phyloP scores from a whole-genome alignment of 2,797 vertebrate genomes.

The Trichosurus vulpecula region DNA sequence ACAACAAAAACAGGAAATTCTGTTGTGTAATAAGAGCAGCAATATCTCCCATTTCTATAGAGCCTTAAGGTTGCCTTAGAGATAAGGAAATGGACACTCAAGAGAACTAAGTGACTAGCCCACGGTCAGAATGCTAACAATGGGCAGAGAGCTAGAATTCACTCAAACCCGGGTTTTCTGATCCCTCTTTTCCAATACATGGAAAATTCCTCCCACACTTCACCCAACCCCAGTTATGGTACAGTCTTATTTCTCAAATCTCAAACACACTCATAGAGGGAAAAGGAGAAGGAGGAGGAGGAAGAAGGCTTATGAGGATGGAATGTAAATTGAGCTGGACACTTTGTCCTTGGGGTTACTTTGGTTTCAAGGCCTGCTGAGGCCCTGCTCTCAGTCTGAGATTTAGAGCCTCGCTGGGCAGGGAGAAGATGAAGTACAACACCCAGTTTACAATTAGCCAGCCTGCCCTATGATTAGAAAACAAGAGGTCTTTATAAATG shows the following conservation, averaged over 20 bases:
- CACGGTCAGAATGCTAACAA: not conserved
- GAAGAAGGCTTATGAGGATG: constrained; percentile 15
- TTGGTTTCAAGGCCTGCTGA: constrained; percentile 8
- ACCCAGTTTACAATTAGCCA: not conserved
- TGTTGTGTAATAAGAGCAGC: not conserved
- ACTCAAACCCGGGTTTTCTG: not conserved
- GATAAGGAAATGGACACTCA: not conserved
- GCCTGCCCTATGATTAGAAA: constrained; percentile 33
- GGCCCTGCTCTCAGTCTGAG: not conserved
- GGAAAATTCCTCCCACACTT: not conserved
- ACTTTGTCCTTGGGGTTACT: constrained; percentile 38
- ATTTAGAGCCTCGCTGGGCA: not conserved
- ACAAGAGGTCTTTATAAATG: not conserved
- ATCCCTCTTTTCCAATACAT: not conserved
- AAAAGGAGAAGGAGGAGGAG: constrained; percentile 40
- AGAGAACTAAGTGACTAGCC: not conserved
- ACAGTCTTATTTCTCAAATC: constrained; percentile 43
- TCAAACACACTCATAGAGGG: not conserved
- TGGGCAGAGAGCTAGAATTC: not conserved
- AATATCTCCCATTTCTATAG: not conserved
- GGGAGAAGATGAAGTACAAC: not conserved
- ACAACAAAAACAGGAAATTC: not conserved
- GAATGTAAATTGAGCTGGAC: constrained; percentile 50
- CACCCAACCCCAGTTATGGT: not conserved
- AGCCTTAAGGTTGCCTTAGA: not conserved